Percentiles rank a stretch among this genome's conserved stretches.
Evolutionary conservation across 2,888 invertebrate genomes (phyloP).

Genomic region (Aleiodes alternator): DNA sequence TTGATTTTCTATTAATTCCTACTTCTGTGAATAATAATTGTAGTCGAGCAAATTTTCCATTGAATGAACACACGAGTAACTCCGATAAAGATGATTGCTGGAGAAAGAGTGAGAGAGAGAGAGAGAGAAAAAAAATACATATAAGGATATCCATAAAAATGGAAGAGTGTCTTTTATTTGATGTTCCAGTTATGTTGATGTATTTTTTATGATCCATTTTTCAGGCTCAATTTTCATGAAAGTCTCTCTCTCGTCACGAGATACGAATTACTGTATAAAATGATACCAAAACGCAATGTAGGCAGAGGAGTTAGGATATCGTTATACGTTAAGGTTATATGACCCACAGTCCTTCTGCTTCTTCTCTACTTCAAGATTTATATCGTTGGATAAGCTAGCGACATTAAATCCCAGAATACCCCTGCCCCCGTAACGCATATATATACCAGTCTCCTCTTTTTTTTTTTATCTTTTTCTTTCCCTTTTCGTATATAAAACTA

Average conservation of each 20-base stretch:
- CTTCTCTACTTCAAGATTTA: constrained; percentile 53
- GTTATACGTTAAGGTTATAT: constrained; percentile 39
- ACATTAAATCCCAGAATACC: constrained; percentile 46
- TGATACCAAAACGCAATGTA: constrained; percentile 27
- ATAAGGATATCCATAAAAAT: too few species aligned
- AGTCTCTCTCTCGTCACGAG: constrained; percentile 10
- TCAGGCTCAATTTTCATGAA: constrained; percentile 26
- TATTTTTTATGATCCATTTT: constrained; percentile 11
- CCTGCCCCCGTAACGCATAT: constrained; percentile 13
- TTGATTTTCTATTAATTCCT: too few species aligned
- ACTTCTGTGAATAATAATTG: too few species aligned
- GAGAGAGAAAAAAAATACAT: too few species aligned
- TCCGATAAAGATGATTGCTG: too few species aligned
- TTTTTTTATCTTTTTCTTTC: not conserved
- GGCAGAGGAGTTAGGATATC: constrained; percentile 22
- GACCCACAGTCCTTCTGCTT: constrained; percentile 37
- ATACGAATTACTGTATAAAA: constrained; percentile 28
- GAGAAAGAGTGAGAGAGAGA: too few species aligned
- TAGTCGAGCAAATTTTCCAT: too few species aligned
- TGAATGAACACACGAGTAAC: too few species aligned
- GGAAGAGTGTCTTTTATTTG: too few species aligned
- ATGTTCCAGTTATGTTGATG: too few species aligned
- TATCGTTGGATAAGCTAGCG: constrained; percentile 55
- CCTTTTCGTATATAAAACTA: constrained; percentile 35
- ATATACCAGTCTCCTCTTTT: constrained; percentile 16